Evolutionary conservation across 2,113 vertebrate species (phyloP), one percentile per base, ranked within the genome.

Genomic region (Aspiorhynchus laticeps): DNA sequence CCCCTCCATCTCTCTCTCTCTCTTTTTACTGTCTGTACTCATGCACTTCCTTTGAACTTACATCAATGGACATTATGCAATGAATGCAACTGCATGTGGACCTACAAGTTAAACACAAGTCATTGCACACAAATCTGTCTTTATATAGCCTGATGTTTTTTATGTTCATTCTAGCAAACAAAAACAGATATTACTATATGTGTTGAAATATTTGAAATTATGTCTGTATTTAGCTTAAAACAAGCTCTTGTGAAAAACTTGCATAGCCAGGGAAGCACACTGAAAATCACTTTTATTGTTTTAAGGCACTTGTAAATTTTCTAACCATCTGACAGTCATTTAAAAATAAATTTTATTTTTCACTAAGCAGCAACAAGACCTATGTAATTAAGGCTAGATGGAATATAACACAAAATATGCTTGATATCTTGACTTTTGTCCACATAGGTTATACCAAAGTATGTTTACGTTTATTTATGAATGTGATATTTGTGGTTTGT

Each of bases 31-130:
- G 79, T 85, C 80, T 83, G 75, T 74, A 24, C 80, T 31, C 38
- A 48, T 83, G 63, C 83, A 85, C 74, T 86, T 80, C 46, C 43
- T 88, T 85, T 87, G 73, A 90, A 87, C 48, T 83, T 63, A 51
- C 31, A 48, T 76, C 48, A 84, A 41, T 83, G 19, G 46, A 59
- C 11, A 63, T 87, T 65, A 65, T 75, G 38, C 76, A 61, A 4
- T 83, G 24, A 59, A 67, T 1, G 9, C 38, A 81, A 67, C 26
- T 33, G 17, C n/a, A 73, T 73, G 48, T 73, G 33, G 7, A 71
- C 41, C 0, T 82, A 82, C 80, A 48, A 51, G 36, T 46, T 46
- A n/a, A 81, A 81, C 21, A 48, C 17, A 41, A 36, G 21, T 43
- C 56, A 38, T 26, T 43, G 10, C 43, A 53, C 15, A 19, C 59